phyloP scores from a whole-genome alignment of 2,888 invertebrate genomes.

The Drosophila crucigera region DNA sequence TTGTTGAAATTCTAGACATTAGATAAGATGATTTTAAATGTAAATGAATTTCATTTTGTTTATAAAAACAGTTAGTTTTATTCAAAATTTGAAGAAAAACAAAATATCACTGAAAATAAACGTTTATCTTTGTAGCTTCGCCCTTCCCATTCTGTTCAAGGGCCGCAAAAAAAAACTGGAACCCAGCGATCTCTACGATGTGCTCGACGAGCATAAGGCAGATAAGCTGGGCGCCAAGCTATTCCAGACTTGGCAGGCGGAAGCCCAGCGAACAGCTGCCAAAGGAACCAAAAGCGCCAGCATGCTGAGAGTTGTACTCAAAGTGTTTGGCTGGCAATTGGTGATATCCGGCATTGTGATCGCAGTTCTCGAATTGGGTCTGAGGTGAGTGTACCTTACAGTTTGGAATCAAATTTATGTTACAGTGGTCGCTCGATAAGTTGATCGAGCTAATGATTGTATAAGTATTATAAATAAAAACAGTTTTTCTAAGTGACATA shows the following conservation, averaged over 20 bases:
- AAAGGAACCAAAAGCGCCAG: conserved; percentile 84
- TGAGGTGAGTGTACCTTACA: conserved; percentile 82
- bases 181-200: conserved; percentile 90
- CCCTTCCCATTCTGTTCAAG: conserved; percentile 90
- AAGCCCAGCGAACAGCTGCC: conserved; percentile 83
- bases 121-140: conserved; percentile 88
- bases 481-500: background rate
- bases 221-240: conserved; percentile 87
- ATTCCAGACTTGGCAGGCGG: conserved; percentile 87
- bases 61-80: background rate
- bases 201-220: conserved; percentile 89
- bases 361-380: conserved; percentile 87
- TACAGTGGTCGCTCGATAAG: background rate
- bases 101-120: background rate
- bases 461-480: background rate
- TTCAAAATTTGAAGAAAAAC: background rate
- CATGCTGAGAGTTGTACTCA: conserved; percentile 83
- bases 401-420: background rate
- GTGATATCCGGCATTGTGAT: conserved; percentile 87
- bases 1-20: background rate
- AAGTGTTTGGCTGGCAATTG: conserved; percentile 87
- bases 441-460: background rate
- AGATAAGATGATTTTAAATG: background rate
- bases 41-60: background rate
- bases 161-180: conserved; percentile 90